Percentiles rank a stretch among this genome's conserved stretches.
Evolutionary conservation across 1,140 invertebrate species (phyloP).

Genomic region (Phortica variegata): DNA sequence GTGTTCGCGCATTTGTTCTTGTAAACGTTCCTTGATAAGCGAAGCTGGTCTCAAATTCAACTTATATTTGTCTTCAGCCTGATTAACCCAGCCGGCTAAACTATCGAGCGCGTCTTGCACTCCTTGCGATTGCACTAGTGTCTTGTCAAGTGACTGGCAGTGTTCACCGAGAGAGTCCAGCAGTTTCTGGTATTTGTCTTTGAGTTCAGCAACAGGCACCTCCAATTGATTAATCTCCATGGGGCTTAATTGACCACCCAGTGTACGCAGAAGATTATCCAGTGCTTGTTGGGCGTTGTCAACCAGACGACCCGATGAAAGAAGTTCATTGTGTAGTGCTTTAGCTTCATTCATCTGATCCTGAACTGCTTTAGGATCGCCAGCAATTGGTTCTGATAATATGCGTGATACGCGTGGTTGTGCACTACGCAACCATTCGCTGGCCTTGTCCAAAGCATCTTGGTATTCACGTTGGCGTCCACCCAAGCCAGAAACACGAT

Average conservation of each 20-base stretch:
- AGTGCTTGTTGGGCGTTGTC: slow-evolving; percentile 72
- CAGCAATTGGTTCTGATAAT: slow-evolving; percentile 78
- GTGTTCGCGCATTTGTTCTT: slow-evolving; percentile 85
- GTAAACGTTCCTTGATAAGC: slow-evolving; percentile 82
- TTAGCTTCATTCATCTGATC: slow-evolving; percentile 84
- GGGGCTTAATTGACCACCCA: slow-evolving; percentile 78
- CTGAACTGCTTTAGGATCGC: slow-evolving; percentile 83
- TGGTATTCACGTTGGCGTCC: slow-evolving; percentile 79
- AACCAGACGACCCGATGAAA: slow-evolving; percentile 80
- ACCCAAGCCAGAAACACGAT: slow-evolving; percentile 74
- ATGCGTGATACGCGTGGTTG: slow-evolving; percentile 75
- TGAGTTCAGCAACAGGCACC: slow-evolving; percentile 74
- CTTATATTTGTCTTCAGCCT: slow-evolving; percentile 81
- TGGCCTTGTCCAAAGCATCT: slow-evolving; percentile 80
- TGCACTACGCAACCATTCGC: slow-evolving; percentile 78
- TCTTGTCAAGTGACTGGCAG: slow-evolving; percentile 84
- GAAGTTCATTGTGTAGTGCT: slow-evolving; percentile 81
- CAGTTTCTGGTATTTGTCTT: slow-evolving; percentile 76
- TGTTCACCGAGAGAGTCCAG: slow-evolving; percentile 71
- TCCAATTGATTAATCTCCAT: slow-evolving; percentile 77
- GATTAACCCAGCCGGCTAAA: slow-evolving; percentile 80
- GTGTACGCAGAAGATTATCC: slow-evolving; percentile 69
- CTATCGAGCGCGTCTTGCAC: slow-evolving; percentile 89
- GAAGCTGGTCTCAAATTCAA: slow-evolving; percentile 79
- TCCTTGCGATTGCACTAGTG: slow-evolving; percentile 90